A percentile compares a stretch with the other conserved stretches of the same genome.
Conservation (phyloP, 2,113 vertebrate species). For the Pituophis catenifer region DNA sequence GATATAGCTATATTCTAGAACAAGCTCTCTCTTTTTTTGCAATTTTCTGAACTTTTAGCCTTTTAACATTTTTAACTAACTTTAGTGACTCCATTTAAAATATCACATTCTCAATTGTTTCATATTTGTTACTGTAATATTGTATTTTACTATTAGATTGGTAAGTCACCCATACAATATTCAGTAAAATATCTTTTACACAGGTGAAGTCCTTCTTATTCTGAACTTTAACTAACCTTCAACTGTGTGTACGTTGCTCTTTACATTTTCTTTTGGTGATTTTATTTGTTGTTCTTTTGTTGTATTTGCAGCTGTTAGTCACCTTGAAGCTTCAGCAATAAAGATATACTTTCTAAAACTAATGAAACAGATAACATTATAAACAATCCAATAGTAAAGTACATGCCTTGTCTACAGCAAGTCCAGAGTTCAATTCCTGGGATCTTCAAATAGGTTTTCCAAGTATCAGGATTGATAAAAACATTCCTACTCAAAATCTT, state of each 20-base stretch:
- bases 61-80: background rate
- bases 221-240: background rate
- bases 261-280: background rate
- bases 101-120: background rate
- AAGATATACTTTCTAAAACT: background rate
- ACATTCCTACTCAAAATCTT: background rate
- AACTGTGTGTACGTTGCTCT: background rate
- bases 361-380: background rate
- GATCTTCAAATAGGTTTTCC: background rate
- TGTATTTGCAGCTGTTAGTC: background rate
- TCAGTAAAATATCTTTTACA: background rate
- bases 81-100: background rate
- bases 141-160: background rate
- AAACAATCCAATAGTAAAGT: background rate
- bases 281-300: background rate
- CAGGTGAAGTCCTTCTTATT: background rate
- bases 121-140: background rate
- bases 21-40: background rate
- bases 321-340: background rate
- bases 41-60: background rate
- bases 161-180: background rate
- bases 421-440: background rate
- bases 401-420: background rate
- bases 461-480: background rate
- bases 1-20: background rate